phyloP scores from a whole-genome alignment of 2,888 invertebrate species.

The Gerris lacustris region DNA sequence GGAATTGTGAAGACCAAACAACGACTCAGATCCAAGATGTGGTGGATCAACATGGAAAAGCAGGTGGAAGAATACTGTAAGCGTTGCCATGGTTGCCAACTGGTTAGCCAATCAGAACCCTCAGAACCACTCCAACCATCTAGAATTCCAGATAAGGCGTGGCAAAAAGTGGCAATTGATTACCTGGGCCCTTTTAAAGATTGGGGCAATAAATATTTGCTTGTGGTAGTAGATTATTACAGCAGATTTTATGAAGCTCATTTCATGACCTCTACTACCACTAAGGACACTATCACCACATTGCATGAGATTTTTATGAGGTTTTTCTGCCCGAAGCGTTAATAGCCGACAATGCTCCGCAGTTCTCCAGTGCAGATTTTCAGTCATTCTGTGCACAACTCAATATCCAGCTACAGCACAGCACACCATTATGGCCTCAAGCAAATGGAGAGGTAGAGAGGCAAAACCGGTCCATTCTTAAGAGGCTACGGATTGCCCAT shows the following conservation, averaged over 20 bases:
- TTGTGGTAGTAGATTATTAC: slow-evolving; percentile 9
- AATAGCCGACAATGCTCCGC: slow-evolving; percentile 13
- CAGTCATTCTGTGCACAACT: background rate
- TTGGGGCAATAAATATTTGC: slow-evolving; percentile 5
- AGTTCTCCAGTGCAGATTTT: background rate
- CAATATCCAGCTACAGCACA: background rate
- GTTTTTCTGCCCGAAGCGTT: slow-evolving; percentile 9
- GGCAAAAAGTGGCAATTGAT: slow-evolving; percentile 15
- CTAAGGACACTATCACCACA: background rate
- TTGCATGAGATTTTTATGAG: slow-evolving; percentile 7
- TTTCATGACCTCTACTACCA: background rate
- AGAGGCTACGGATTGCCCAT: slow-evolving; percentile 12
- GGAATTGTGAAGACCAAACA: slow-evolving; percentile 18
- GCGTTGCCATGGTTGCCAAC: slow-evolving; percentile 15
- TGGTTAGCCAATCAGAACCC: background rate
- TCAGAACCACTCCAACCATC: slow-evolving; percentile 2
- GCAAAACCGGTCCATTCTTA: slow-evolving; percentile 10
- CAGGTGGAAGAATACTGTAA: slow-evolving; percentile 6
- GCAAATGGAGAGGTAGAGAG: slow-evolving; percentile 15
- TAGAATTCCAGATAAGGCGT: slow-evolving; percentile 5
- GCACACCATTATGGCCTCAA: slow-evolving; percentile 6
- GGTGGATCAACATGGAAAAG: slow-evolving; percentile 17
- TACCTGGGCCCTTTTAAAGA: slow-evolving; percentile 13
- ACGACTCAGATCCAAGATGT: slow-evolving; percentile 14
- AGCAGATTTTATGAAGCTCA: slow-evolving; percentile 6